A percentile compares a stretch with the other conserved stretches of the same genome.
These are phyloP conservation scores for Antennarius striatus DNA, from an alignment of 2,113 vertebrate species.

Conservation along the genomic window DNA sequence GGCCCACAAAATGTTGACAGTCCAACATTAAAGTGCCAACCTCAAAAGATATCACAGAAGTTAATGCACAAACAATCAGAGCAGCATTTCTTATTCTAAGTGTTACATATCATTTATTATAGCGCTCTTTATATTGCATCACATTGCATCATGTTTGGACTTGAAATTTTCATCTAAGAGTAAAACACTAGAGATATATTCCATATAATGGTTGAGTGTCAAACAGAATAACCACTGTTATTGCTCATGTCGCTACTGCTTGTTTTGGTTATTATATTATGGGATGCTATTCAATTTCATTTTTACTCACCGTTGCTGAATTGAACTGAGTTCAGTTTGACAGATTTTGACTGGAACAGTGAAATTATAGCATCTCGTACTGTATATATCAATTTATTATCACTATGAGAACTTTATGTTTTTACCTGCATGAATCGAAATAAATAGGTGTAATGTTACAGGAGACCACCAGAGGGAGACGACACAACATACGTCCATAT, in stretches of 20 bases:
- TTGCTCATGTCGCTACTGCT: no score
- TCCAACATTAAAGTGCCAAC: background rate
- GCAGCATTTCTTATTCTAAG: background rate
- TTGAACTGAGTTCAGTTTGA: background rate
- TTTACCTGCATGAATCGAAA: background rate
- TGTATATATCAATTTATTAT: no score
- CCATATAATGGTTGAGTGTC: background rate
- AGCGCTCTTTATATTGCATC: no score
- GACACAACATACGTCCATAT: conserved; percentile 13
- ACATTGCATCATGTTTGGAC: no score
- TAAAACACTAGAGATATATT: conserved; percentile 2
- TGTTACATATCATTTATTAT: no score
- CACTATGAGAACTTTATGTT: no score
- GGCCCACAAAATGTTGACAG: background rate
- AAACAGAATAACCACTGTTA: background rate
- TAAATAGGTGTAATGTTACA: background rate
- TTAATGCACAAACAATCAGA: no score
- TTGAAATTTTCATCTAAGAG: no score
- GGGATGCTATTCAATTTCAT: no score
- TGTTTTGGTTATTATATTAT: no score
- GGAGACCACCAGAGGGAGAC: conserved; percentile 70
- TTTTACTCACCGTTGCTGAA: no score
- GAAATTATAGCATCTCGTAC: no score
- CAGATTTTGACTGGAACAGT: background rate
- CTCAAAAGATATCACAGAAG: background rate